phyloP scores from a whole-genome alignment of 2,888 invertebrate species.

The Melitaea athalia region DNA sequence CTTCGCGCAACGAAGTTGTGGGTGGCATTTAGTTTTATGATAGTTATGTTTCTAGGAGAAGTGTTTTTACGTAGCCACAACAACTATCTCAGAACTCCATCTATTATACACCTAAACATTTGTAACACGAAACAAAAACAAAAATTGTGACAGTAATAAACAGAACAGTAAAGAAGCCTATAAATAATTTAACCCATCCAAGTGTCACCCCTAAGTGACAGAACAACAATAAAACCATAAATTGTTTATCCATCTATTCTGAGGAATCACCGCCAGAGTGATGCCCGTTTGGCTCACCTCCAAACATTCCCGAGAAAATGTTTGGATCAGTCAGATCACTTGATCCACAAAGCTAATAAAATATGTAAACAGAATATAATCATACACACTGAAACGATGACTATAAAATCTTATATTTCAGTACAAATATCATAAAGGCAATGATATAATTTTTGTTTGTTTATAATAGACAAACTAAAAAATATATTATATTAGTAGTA shows the following conservation, averaged over 20 bases:
- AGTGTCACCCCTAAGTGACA: conserved; percentile 36
- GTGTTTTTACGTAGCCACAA: too few relatives aligned
- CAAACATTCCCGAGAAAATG: conserved; percentile 53
- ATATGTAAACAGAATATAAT: conserved; percentile 35
- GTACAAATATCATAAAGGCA: neutral
- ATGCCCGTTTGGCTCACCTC: conserved; percentile 53
- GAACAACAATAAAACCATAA: conserved; percentile 52
- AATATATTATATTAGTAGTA: too few relatives aligned
- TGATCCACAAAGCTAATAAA: conserved; percentile 38
- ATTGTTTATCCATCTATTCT: conserved; percentile 56
- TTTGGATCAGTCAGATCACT: conserved; percentile 44
- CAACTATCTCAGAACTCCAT: neutral
- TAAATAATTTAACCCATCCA: conserved; percentile 3
- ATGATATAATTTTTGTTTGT: too few relatives aligned
- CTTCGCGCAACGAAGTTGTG: too few relatives aligned
- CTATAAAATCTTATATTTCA: conserved; percentile 21
- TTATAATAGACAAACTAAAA: too few relatives aligned
- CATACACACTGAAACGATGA: conserved; percentile 24
- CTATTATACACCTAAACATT: neutral
- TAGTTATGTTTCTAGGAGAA: too few relatives aligned
- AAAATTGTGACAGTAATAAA: neutral
- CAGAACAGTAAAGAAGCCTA: neutral
- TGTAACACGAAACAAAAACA: neutral
- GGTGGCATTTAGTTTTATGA: too few relatives aligned
- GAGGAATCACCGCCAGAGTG: conserved; percentile 49